A percentile compares a stretch with the other conserved stretches of the same genome.
Conservation (phyloP, 92 coral and sea anemone genomes). For the Isaurus tuberculatus region DNA sequence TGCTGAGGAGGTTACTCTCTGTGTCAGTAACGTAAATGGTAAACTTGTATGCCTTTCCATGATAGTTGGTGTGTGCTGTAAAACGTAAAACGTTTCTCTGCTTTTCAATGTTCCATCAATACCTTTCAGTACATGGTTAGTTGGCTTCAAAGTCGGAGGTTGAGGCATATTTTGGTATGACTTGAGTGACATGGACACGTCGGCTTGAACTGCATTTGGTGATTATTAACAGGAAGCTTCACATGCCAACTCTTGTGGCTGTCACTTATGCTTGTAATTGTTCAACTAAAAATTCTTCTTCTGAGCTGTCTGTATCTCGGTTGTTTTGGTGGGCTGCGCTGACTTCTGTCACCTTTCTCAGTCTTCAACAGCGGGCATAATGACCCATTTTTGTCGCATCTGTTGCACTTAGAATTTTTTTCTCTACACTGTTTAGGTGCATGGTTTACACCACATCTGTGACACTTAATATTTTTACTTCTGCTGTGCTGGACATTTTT, state of each 20-base stretch:
- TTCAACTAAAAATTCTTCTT: too few relatives aligned
- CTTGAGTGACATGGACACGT: too few relatives aligned
- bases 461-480: too few relatives aligned
- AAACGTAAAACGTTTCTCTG: conserved; percentile 51
- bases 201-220: too few relatives aligned
- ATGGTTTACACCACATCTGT: conserved; percentile 32
- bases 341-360: conserved; percentile 30
- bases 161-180: too few relatives aligned
- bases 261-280: too few relatives aligned
- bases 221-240: too few relatives aligned
- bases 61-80: conserved; percentile 23
- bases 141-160: too few relatives aligned
- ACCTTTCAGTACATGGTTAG: conserved; percentile 43
- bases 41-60: conserved; percentile 27
- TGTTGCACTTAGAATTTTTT: too few relatives aligned
- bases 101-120: conserved; percentile 35
- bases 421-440: conserved; percentile 6
- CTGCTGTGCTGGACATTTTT: too few relatives aligned
- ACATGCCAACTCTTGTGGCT: too few relatives aligned
- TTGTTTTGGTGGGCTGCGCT: not conserved
- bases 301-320: conserved; percentile 29
- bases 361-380: conserved; percentile 38
- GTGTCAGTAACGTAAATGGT: conserved; percentile 37
- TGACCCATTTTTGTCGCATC: conserved; percentile 14
- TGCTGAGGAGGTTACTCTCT: conserved; percentile 35